Conservation (phyloP, 37 sponge, comb jelly and placozoan species). For the Hormiphora californensis region DNA sequence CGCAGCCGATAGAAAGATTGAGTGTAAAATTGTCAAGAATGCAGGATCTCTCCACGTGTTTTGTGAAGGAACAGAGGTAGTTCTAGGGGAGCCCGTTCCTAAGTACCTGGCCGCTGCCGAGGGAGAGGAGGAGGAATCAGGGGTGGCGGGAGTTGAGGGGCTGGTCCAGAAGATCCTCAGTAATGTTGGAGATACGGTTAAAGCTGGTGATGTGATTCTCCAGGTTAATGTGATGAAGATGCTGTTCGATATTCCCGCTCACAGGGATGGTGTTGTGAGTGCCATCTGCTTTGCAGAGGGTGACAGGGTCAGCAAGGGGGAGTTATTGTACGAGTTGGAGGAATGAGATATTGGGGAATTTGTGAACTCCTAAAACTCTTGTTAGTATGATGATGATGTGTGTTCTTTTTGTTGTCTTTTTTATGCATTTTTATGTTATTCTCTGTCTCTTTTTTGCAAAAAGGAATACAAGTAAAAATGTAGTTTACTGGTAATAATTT, state of each 20-base stretch:
- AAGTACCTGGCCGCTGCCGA: not conserved
- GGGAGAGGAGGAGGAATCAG: not conserved
- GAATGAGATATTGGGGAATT: too few species aligned
- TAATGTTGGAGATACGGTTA: not conserved
- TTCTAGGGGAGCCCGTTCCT: not conserved
- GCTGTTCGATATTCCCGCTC: conserved; percentile 38
- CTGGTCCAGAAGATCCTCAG: conserved; percentile 42
- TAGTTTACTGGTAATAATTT: too few species aligned
- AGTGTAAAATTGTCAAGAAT: conserved; percentile 31
- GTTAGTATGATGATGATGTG: too few species aligned
- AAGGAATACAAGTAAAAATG: too few species aligned
- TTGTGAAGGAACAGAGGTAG: not conserved
- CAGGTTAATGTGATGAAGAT: conserved; percentile 53
- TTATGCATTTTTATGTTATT: too few species aligned
- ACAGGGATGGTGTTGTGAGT: conserved; percentile 34
- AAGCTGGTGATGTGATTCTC: conserved; percentile 10
- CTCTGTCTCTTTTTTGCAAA: too few species aligned
- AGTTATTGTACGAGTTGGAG: conserved; percentile 12
- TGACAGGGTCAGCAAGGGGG: conserved; percentile 27
- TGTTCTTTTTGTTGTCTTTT: too few species aligned
- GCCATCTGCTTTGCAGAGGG: conserved; percentile 32
- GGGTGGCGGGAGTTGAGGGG: conserved; percentile 11
- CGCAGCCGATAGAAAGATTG: not conserved
- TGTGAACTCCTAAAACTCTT: too few species aligned
- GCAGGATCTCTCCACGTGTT: conserved; percentile 4